Evolutionary conservation across 2,797 vertebrate species (phyloP), one percentile per base, ranked within the genome.

Genomic region (Lemur catta): DNA sequence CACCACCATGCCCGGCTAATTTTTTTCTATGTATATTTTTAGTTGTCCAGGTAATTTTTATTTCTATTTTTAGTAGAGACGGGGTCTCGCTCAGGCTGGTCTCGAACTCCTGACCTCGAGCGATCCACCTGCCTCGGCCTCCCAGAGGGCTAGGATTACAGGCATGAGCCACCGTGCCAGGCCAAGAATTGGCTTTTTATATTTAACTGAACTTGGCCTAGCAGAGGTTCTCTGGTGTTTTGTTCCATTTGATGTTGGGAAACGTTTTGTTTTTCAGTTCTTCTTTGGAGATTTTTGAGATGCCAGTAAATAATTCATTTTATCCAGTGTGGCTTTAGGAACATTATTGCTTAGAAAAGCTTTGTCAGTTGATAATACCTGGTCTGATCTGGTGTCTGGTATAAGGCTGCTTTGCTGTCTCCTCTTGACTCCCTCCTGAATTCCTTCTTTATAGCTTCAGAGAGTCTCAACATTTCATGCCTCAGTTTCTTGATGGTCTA

Each of bases 261-360:
- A 93, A 82, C 15, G 43, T 93, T 89, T 86, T 78, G 15, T 75
- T 81, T 93, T 95, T 92, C 48, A 10, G 0, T 89, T 82, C 69
- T 94, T 88, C 30, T 78, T 82, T 72, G 20, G 26, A 92, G 76
- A 79, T 67, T 86, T 93, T 67, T 92, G 75, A 93, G 63, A 38
- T 74, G 50, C 50, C 59, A 69, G 28, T 82, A 74, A 89, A 79
- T 81, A 91, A 82, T 35, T 78, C 76, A 74, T 75, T 74, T 30
- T 59, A 57, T 84, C 72, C 24, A 8, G 30, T 69, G 52, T 65
- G 35, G 74, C 93, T 84, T 74, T 48, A 89, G 79, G 38, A 82
- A 71, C 55, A 41, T 78, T 59, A 48, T 78, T 85, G 18, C 59
- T 86, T 78, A n/a, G 80, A 80, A 82, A 96, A 96, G 28, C 55